Evolutionary conservation across 2,888 invertebrate species (phyloP).

Genomic region (Rotaria macrura): DNA sequence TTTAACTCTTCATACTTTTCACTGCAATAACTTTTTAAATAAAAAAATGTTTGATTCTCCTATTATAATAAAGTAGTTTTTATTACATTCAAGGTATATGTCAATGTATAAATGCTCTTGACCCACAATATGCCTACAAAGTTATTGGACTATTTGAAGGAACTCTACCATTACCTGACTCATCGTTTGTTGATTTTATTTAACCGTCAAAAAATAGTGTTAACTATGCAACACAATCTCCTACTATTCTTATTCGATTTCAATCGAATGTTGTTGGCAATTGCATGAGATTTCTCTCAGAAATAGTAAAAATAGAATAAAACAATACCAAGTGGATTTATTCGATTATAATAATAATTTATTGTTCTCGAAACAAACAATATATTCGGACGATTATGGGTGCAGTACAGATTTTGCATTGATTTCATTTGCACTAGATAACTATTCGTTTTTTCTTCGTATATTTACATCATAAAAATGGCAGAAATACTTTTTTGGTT

Average conservation of each 20-base stretch:
- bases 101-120: neutral
- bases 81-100: neutral
- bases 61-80: too few relatives aligned
- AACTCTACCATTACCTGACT: neutral
- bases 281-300: neutral
- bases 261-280: neutral
- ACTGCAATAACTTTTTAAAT: too few relatives aligned
- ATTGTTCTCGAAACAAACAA: neutral
- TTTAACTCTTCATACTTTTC: too few relatives aligned
- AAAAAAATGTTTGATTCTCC: too few relatives aligned
- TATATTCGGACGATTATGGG: too few relatives aligned
- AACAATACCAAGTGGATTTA: neutral
- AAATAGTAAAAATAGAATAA: neutral
- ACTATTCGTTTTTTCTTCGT: too few relatives aligned
- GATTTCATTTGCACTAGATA: too few relatives aligned
- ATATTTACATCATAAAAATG: too few relatives aligned
- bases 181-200: neutral
- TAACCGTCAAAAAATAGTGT: neutral
- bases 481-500: too few relatives aligned
- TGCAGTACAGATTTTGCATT: too few relatives aligned
- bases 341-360: neutral
- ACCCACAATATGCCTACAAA: neutral
- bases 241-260: neutral
- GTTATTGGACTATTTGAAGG: neutral
- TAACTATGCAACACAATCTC: neutral